A percentile compares a stretch with the other conserved stretches of the same genome.
Conservation (phyloP, 2,888 invertebrate species). For the Erynnis tages region DNA sequence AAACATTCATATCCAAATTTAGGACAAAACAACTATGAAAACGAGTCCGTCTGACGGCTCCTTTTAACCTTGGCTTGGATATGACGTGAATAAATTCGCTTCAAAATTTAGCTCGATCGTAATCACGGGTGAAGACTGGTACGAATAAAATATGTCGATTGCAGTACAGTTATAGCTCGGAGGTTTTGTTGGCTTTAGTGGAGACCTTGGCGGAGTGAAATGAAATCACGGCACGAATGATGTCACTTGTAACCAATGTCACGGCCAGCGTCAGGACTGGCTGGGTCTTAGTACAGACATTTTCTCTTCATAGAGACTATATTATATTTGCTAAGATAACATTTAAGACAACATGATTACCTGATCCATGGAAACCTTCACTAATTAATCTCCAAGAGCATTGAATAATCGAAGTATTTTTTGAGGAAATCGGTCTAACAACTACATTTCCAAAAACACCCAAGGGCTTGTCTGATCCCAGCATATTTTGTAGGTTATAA, state of each 20-base stretch:
- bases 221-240: constrained; percentile 38
- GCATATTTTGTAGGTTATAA: no score
- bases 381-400: no score
- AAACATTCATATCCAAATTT: constrained; percentile 19
- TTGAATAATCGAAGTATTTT: no score
- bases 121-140: constrained; percentile 32
- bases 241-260: constrained; percentile 43
- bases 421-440: no score
- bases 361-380: no score
- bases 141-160: constrained; percentile 34
- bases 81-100: constrained; percentile 31
- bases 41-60: constrained; percentile 23
- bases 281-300: no score
- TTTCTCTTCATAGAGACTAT: no score
- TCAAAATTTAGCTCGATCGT: constrained; percentile 31
- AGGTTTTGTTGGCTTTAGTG: constrained; percentile 32
- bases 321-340: background rate
- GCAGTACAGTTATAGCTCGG: constrained; percentile 28
- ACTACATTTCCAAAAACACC: no score
- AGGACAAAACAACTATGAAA: constrained; percentile 16
- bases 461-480: no score
- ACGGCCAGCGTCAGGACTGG: constrained; percentile 33
- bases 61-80: constrained; percentile 35
- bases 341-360: no score
- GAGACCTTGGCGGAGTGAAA: constrained; percentile 38